A percentile compares a stretch with the other conserved stretches of the same genome.
Conservation (phyloP, 1,140 invertebrate genomes). For the Popillia japonica region DNA sequence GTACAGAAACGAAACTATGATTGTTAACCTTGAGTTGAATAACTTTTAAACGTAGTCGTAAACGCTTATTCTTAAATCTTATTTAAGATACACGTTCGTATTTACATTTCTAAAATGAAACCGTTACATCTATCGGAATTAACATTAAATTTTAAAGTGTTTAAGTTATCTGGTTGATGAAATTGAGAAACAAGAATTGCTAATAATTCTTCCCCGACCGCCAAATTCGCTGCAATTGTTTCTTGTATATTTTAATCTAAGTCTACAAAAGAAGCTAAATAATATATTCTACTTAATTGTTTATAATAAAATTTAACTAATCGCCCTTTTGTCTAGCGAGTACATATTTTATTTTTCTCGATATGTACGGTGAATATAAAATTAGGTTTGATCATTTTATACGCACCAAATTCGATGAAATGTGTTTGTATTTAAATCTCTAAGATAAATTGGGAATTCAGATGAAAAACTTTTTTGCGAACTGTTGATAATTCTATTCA, state of each 20-base stretch:
- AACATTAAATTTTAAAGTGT: neutral
- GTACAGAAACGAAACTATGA: neutral
- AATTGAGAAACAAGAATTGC: slow-evolving; percentile 18
- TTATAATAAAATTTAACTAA: neutral
- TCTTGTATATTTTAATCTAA: neutral
- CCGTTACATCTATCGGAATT: neutral
- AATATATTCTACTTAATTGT: neutral
- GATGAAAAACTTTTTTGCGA: slow-evolving; percentile 8
- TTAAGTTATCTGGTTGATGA: neutral
- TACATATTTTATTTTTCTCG: neutral
- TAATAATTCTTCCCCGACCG: neutral
- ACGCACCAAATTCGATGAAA: neutral
- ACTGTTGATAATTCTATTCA: neutral
- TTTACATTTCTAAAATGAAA: neutral
- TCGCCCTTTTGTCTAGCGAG: neutral
- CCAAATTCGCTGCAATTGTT: neutral
- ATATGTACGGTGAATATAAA: slow-evolving; percentile 7
- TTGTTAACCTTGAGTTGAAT: neutral
- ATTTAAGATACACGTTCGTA: neutral
- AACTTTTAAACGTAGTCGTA: neutral
- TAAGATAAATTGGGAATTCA: neutral
- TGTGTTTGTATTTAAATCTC: neutral
- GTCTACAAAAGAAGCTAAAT: slow-evolving; percentile 22
- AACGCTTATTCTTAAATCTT: neutral
- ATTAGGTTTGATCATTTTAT: neutral